Percentiles rank a stretch among this genome's conserved stretches.
Conservation (phyloP, 2,113 vertebrate genomes). For the Neogobius melanostomus region DNA sequence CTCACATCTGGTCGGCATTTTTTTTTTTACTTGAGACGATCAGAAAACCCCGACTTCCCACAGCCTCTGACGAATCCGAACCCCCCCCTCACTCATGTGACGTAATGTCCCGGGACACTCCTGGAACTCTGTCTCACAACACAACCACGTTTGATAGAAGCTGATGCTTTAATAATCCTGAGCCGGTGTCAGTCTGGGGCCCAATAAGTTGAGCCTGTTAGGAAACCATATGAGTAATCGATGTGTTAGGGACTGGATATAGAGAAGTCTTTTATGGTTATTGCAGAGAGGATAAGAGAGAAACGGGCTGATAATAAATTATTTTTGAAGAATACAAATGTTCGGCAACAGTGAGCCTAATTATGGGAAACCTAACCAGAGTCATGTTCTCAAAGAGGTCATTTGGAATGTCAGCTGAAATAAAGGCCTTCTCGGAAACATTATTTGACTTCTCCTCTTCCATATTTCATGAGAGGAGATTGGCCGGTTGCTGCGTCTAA, state of each 20-base stretch:
- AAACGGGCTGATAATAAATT: too few species aligned
- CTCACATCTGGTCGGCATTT: background rate
- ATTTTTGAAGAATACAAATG: too few species aligned
- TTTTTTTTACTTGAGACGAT: background rate
- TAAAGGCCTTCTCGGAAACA: background rate
- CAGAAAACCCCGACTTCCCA: background rate
- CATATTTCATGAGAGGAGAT: constrained; percentile 59
- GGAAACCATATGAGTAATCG: too few species aligned
- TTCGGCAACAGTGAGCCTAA: background rate
- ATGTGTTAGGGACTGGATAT: too few species aligned
- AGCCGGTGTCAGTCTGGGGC: too few species aligned
- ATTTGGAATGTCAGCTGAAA: background rate
- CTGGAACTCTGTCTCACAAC: constrained; percentile 14
- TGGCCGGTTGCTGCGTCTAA: constrained; percentile 24
- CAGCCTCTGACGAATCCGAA: constrained; percentile 54
- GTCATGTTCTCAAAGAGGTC: background rate
- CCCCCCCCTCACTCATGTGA: constrained; percentile 31
- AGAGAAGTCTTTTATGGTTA: too few species aligned
- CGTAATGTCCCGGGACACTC: constrained; percentile 2
- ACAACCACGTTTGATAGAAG: constrained; percentile 17
- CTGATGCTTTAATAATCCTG: background rate
- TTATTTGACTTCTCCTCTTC: constrained; percentile 25
- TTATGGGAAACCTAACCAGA: background rate
- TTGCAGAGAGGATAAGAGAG: too few species aligned
- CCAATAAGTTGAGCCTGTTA: too few species aligned